A percentile compares a stretch with the other conserved stretches of the same genome.
Conservation (phyloP, 92 coral and sea anemone species). For the Epizoanthus rinbou region DNA sequence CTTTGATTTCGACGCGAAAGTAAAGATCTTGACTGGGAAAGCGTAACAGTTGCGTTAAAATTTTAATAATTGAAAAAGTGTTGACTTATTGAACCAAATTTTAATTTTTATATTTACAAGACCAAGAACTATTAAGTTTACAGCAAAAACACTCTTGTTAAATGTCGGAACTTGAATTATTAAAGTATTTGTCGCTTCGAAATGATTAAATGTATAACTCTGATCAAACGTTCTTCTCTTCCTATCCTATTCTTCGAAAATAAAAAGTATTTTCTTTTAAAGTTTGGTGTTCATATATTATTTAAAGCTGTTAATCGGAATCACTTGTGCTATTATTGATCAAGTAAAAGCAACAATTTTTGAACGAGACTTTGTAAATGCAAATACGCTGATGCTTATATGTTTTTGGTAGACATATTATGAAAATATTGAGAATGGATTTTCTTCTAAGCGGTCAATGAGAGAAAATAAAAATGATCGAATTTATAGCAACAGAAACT, state of each 20-base stretch:
- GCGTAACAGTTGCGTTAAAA: too few relatives aligned
- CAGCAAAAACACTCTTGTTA: slow-evolving; percentile 5
- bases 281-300: slow-evolving; percentile 1
- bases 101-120: slow-evolving; percentile 14
- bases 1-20: too few relatives aligned
- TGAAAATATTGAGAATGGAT: background rate
- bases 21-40: too few relatives aligned
- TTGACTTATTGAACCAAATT: slow-evolving; percentile 2
- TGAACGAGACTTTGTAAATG: slow-evolving; percentile 15
- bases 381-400: background rate
- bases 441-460: background rate
- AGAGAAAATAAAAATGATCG: background rate
- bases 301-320: background rate
- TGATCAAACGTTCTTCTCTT: background rate
- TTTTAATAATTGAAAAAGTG: too few relatives aligned
- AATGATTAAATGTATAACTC: background rate
- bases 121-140: background rate
- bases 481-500: background rate
- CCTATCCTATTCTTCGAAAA: background rate
- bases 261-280: background rate
- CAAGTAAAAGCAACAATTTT: slow-evolving; percentile 21
- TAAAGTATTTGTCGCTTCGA: background rate
- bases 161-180: slow-evolving; percentile 3
- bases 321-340: background rate
- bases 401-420: background rate